A percentile compares a stretch with the other conserved stretches of the same genome.
phyloP scores from a whole-genome alignment of 2,888 invertebrate species.

The Catocala nupta region DNA sequence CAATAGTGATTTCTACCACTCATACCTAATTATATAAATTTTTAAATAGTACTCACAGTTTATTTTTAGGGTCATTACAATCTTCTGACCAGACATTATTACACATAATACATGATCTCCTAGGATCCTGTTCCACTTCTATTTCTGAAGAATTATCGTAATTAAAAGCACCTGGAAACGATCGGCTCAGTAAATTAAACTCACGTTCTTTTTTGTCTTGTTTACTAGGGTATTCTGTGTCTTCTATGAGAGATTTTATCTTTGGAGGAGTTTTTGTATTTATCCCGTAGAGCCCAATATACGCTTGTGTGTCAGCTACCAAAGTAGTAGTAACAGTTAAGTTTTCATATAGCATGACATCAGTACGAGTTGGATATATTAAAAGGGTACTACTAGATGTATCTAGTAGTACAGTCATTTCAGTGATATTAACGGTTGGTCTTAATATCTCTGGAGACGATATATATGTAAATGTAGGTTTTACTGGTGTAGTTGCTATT shows the following conservation, averaged over 20 bases:
- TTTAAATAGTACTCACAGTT: constrained; percentile 63
- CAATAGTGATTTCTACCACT: no score
- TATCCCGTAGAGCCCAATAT: no score
- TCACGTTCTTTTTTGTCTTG: constrained; percentile 40
- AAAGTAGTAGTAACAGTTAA: constrained; percentile 49
- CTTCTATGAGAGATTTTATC: no score
- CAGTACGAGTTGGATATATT: constrained; percentile 19
- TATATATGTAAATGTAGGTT: no score
- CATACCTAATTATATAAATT: not conserved
- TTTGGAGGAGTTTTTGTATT: no score
- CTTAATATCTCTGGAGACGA: not conserved
- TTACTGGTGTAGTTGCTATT: no score
- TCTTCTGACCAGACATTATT: constrained; percentile 65
- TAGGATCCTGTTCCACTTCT: constrained; percentile 29
- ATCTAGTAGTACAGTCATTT: constrained; percentile 16
- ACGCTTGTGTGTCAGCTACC: constrained; percentile 1
- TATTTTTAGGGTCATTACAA: constrained; percentile 67
- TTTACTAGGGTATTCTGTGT: constrained; percentile 44
- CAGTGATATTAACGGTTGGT: constrained; percentile 26
- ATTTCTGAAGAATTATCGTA: constrained; percentile 22
- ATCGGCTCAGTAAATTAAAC: constrained; percentile 9
- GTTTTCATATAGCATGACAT: constrained; percentile 45
- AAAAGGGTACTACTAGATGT: constrained; percentile 30
- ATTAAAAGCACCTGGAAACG: constrained; percentile 2
- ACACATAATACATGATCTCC: constrained; percentile 70